phyloP scores from a whole-genome alignment of 2,113 vertebrate genomes.

The Crotalus viridis region DNA sequence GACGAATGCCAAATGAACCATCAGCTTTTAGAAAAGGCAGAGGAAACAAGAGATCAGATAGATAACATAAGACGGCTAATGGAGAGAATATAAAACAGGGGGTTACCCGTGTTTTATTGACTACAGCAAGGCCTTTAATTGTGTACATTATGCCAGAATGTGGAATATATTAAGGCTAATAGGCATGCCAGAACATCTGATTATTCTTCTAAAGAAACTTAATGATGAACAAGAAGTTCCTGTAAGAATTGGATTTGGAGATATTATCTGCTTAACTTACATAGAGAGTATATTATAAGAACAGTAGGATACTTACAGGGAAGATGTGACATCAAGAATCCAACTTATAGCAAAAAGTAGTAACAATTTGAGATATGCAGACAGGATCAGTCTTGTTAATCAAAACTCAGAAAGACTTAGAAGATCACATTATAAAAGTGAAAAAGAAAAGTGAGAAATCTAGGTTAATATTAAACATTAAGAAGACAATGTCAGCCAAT shows the following conservation, averaged over 20 bases:
- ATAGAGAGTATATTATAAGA: background rate
- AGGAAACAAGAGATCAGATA: background rate
- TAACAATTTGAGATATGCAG: background rate
- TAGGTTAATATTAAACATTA: background rate
- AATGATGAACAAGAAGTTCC: background rate
- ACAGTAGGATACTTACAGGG: background rate
- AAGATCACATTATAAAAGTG: background rate
- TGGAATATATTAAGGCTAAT: background rate
- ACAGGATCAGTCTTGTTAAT: background rate
- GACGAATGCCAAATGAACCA: background rate
- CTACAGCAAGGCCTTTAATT: background rate
- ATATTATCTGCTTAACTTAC: background rate
- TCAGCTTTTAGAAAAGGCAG: background rate
- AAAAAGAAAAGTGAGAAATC: background rate
- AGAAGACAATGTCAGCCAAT: background rate
- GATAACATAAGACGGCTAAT: background rate
- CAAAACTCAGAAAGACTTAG: background rate
- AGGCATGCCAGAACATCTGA: background rate
- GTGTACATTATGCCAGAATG: background rate
- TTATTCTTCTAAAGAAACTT: background rate
- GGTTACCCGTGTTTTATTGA: background rate
- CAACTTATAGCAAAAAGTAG: background rate
- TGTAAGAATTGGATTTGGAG: background rate
- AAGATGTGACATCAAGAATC: background rate
- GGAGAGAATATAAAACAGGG: background rate